Base-by-base conservation (phyloP, 2,113 vertebrate genomes). In the Calypte anna region DNA sequence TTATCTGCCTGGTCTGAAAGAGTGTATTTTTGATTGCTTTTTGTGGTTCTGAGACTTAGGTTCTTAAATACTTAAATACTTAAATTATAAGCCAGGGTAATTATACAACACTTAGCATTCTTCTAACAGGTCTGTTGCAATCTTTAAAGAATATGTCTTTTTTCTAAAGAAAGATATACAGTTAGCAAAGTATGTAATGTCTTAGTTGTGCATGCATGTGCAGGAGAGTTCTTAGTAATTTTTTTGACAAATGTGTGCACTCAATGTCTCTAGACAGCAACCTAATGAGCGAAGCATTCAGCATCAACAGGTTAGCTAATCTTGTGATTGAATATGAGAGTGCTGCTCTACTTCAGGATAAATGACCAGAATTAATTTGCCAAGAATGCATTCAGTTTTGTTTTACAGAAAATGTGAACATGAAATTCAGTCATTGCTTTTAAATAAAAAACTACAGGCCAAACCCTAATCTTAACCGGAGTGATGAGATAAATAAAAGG, bases 251-350 rank as follows among this genome's bases (percentile, higher is more conserved):
- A 96, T 91, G 73, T 69, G 17, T 91, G 19, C 20, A 40, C 73
- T 96, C 36, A 86, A 1, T 86, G 80, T 93, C 77, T 86, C 69
- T 89, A 96, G 94, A 84, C 80, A 93, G 77, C 77, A 92, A 84
- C 69, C 36, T 93, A 94, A 93, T 82, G 83, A 92, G 86, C 66
- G 93, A 91, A 86, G 61, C 83, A 96, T 96, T 95, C 77, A 68
- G 53, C 66, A 89, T 95, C 95, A 95, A 96, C 86, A 96, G 86
- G 88, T 96, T 93, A 93, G 83, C 88, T 95, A 91, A 94, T 95
- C 73, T 93, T 4, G 5, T 91, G 80, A 92, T 89, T 88, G 83
- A 91, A 93, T 91, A 68, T 72, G 73, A 92, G 83, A 63, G 57
- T 88, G 57, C 73, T 53, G 69, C 50, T 40, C 57, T 75, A 72